Evolutionary conservation across 2,797 vertebrate species (phyloP), one percentile per base, ranked within the genome.

Genomic region (Hydrophis major): DNA sequence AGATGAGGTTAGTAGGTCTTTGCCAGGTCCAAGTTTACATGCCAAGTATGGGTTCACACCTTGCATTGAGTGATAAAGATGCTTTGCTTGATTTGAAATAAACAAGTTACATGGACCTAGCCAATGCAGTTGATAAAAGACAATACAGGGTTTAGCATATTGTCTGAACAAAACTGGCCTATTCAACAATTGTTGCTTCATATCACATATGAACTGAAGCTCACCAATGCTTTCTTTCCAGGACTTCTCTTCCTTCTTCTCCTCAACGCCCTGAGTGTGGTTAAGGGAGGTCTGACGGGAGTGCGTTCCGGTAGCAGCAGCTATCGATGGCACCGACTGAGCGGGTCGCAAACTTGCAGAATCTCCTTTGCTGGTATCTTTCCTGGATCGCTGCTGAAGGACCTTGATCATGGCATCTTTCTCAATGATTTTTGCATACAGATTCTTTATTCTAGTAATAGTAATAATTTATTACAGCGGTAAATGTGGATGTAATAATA

Each of bases 331-430:
- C 69, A 98, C 98, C 0, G 98, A 98, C 4, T 98, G 97, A 14
- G 98, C 98, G 0, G 98, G 98, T 0, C 98, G 97, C 74, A 99
- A 97, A 91, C 97, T 98, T 0, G 97, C n/a, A 0, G 97, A 93
- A 92, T 98, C 98, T 0, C 94, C 94, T 95, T 98, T 98, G 22
- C 97, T 97, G 0, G 96, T 94, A n/a, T 98, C 98, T 94, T 98
- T 98, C 0, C 98, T 97, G 10, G 98, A 98, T 1, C 98, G 97
- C 25, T 98, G 98, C 96, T 98, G 98, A 25, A 99, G 97, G 74
- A 98, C 98, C 93, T 98, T 98, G 94, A 99, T 98, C 98, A 98
- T 98, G 93, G 98, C 98, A 11, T 98, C 98, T 96, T 98, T 98
- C 97, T 98, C 98, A 66, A 99, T 98, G 95, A 99, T 98, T 96